Percentiles rank a stretch among this genome's conserved stretches.
These are phyloP conservation scores for Tiliqua scincoides DNA, from an alignment of 2,113 vertebrate species.

Conservation along the genomic window DNA sequence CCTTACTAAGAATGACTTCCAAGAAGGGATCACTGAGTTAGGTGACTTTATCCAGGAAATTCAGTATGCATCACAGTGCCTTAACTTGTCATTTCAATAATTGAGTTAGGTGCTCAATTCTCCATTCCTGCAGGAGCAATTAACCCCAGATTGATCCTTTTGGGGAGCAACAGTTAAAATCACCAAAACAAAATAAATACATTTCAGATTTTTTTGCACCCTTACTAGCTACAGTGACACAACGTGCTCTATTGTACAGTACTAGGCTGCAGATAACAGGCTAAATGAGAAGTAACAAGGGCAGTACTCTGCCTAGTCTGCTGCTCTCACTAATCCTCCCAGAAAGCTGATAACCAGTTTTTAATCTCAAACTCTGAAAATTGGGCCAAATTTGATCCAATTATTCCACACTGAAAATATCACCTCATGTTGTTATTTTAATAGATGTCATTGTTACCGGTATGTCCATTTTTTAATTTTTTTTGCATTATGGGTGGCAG, in stretches of 20 bases:
- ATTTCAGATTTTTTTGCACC: not conserved
- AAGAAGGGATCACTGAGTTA: not conserved
- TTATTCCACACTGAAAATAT: not conserved
- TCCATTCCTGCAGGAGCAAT: not conserved
- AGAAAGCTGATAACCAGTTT: not conserved
- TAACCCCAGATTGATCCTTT: not conserved
- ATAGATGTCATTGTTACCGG: not conserved
- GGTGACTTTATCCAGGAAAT: not conserved
- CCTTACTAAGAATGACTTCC: not conserved
- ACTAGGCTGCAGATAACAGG: not conserved
- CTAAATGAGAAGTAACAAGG: not conserved
- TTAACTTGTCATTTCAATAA: not conserved
- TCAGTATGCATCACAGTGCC: not conserved
- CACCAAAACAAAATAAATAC: not conserved
- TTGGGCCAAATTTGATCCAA: not conserved
- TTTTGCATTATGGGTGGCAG: not conserved
- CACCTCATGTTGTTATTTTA: not conserved
- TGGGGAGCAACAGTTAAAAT: not conserved
- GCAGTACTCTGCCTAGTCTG: not conserved
- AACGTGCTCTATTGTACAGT: not conserved
- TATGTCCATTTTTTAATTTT: too few species aligned
- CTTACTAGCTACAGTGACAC: too few species aligned
- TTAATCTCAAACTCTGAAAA: not conserved
- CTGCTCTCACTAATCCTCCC: not conserved
- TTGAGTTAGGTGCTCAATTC: not conserved